A percentile compares a stretch with the other conserved stretches of the same genome.
Conservation (phyloP, 2,888 invertebrate genomes). For the Tillus elongatus region DNA sequence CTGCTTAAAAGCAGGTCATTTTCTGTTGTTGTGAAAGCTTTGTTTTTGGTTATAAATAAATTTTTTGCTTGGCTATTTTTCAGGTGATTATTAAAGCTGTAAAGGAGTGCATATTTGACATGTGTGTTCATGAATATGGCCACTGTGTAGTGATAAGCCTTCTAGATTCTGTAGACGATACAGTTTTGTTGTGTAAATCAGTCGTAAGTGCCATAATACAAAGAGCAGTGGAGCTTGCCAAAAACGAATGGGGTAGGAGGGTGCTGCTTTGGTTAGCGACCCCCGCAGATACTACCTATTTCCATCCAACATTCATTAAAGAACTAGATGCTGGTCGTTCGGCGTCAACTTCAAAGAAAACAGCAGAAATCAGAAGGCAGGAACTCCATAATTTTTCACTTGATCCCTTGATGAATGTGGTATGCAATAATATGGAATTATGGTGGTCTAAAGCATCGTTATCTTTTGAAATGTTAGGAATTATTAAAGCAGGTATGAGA, state of each 20-base stretch:
- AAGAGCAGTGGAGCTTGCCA: slow-evolving; percentile 58
- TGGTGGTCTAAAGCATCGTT: slow-evolving; percentile 63
- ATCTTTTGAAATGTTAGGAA: slow-evolving; percentile 59
- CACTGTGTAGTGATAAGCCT: slow-evolving; percentile 73
- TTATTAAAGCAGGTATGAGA: slow-evolving; percentile 54
- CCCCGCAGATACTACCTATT: slow-evolving; percentile 68
- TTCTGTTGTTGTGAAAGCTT: neutral
- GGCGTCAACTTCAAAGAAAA: slow-evolving; percentile 66
- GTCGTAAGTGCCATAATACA: slow-evolving; percentile 61
- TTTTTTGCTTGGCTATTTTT: slow-evolving; percentile 23
- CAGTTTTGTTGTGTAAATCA: slow-evolving; percentile 77
- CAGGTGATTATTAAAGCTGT: slow-evolving; percentile 78
- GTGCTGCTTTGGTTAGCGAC: slow-evolving; percentile 78
- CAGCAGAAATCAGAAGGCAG: slow-evolving; percentile 52
- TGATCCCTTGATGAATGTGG: slow-evolving; percentile 27
- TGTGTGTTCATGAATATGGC: slow-evolving; percentile 81
- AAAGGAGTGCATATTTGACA: slow-evolving; percentile 71
- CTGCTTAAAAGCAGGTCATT: too few species aligned
- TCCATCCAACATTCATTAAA: slow-evolving; percentile 71
- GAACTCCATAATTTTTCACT: slow-evolving; percentile 51
- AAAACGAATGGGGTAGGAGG: slow-evolving; percentile 74
- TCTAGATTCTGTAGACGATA: slow-evolving; percentile 87
- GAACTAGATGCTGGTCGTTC: slow-evolving; percentile 66
- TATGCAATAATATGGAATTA: slow-evolving; percentile 48
- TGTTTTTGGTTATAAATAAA: slow-evolving; percentile 8